These are phyloP conservation scores for Leptobrachium ailaonicum DNA, from an alignment of 2,113 vertebrate species.

Conservation along the genomic window DNA sequence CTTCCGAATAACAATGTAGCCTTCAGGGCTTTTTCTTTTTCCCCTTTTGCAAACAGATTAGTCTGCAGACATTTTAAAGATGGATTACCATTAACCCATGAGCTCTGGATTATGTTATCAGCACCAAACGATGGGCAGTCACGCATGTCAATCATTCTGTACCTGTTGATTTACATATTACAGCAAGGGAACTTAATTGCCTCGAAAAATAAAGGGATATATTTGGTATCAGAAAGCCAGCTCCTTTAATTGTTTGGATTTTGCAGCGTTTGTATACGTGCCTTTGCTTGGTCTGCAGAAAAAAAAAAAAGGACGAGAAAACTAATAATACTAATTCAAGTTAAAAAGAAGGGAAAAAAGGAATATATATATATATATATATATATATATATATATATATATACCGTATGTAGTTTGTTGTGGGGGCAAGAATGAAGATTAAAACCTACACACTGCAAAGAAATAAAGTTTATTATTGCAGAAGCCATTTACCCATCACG, in stretches of 20 bases:
- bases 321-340: not conserved
- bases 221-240: conserved; percentile 48
- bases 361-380: too few relatives aligned
- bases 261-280: conserved; percentile 41
- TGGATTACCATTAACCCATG: conserved; percentile 74
- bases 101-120: conserved; percentile 87
- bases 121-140: conserved; percentile 78
- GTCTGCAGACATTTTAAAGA: conserved; percentile 64
- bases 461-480: too few relatives aligned
- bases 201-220: conserved; percentile 64
- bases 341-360: too few relatives aligned
- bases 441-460: too few relatives aligned
- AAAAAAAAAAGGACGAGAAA: conserved; percentile 13
- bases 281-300: conserved; percentile 53
- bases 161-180: conserved; percentile 77
- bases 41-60: conserved; percentile 69
- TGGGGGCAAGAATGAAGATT: too few relatives aligned
- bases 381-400: too few relatives aligned
- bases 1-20: conserved; percentile 60
- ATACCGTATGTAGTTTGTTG: too few relatives aligned
- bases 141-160: conserved; percentile 72
- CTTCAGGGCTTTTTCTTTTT: conserved; percentile 60
- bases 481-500: too few relatives aligned
- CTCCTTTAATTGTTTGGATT: conserved; percentile 8
- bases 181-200: conserved; percentile 74